These are phyloP conservation scores for Poeciliopsis prolifica DNA, from an alignment of 2,113 vertebrate species.

Conservation along the genomic window DNA sequence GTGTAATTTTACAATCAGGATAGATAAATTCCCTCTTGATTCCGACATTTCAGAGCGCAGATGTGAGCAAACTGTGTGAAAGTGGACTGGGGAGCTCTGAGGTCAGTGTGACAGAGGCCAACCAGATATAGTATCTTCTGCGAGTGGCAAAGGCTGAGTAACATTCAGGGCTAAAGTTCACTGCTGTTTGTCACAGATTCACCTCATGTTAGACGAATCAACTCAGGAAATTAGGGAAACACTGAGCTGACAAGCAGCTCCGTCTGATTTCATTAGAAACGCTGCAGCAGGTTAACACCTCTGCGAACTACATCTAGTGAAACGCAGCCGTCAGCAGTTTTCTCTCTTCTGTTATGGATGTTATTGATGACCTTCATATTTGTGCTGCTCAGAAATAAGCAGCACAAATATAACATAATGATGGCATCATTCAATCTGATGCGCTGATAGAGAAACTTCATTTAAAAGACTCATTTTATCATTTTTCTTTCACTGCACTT, in stretches of 20 bases:
- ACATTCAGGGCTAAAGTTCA: constrained; percentile 32
- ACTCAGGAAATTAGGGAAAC: constrained; percentile 22
- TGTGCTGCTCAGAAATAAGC: too few species aligned
- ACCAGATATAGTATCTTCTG: constrained; percentile 21
- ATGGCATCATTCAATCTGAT: neutral
- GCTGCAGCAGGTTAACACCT: neutral
- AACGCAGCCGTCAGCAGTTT: fast-evolving
- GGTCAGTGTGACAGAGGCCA: constrained; percentile 39
- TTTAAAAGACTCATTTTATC: neutral
- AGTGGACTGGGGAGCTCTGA: neutral
- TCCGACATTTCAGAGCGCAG: neutral
- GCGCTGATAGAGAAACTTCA: neutral
- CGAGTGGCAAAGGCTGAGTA: neutral
- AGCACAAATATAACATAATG: neutral
- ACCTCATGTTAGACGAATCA: neutral
- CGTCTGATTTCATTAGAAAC: neutral
- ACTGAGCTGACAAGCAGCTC: neutral
- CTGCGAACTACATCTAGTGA: neutral
- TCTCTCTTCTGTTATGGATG: neutral
- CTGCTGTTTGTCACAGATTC: neutral
- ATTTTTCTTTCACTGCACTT: neutral
- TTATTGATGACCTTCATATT: neutral
- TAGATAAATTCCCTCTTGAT: neutral
- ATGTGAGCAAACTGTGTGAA: neutral
- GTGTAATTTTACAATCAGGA: neutral